Evolutionary conservation across 2,888 invertebrate genomes (phyloP).

Genomic region (Sarcophaga caerulescens): DNA sequence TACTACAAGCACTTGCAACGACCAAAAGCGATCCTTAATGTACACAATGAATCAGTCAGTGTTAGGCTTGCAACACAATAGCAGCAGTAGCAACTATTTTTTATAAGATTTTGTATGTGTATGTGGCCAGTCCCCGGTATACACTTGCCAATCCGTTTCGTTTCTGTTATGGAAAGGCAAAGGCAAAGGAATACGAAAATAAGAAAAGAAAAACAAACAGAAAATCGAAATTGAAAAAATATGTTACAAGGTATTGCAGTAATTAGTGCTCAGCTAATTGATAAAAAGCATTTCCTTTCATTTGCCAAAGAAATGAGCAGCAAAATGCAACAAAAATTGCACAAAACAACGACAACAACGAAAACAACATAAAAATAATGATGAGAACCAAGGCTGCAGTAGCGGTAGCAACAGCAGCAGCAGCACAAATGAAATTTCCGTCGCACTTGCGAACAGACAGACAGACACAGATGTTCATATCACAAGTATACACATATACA

Average conservation of each 20-base stretch:
- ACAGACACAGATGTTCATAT: too few species aligned
- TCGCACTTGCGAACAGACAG: conserved; percentile 40
- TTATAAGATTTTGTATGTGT: too few species aligned
- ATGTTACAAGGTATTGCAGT: conserved; percentile 81
- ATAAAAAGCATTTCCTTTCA: conserved; percentile 81
- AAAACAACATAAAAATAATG: neutral
- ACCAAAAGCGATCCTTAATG: too few species aligned
- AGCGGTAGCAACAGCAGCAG: neutral
- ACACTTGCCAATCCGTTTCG: conserved; percentile 11
- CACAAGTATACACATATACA: neutral
- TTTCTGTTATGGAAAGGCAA: neutral
- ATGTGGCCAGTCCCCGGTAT: neutral
- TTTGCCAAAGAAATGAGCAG: conserved; percentile 63
- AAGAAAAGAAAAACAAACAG: neutral
- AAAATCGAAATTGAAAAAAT: conserved; percentile 69
- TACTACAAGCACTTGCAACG: too few species aligned
- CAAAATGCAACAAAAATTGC: neutral
- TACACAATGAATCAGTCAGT: too few species aligned
- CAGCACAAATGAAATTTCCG: conserved; percentile 49
- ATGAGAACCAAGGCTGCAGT: neutral
- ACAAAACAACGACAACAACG: neutral
- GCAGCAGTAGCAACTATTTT: too few species aligned
- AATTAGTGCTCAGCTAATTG: conserved; percentile 81
- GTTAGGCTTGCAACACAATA: too few species aligned
- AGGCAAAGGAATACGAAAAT: neutral